Evolutionary conservation across 2,797 vertebrate genomes (phyloP).

Genomic region (Brotula barbata): DNA sequence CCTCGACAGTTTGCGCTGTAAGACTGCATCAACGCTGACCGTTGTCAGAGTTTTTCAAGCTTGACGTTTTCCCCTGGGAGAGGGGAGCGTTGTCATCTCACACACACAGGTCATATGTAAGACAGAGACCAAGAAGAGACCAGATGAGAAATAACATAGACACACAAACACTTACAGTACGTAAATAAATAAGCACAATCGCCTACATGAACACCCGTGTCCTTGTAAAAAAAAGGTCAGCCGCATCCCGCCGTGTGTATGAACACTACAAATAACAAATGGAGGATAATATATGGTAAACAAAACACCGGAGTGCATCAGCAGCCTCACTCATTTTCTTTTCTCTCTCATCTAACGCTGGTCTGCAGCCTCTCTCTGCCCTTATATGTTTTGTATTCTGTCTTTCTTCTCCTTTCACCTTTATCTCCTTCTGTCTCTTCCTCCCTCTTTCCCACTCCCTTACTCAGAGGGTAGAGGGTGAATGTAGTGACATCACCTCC

Average conservation of each 20-base stretch:
- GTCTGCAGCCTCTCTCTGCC: not conserved
- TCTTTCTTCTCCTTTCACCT: conserved; percentile 24
- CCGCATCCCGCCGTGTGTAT: conserved; percentile 42
- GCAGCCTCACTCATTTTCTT: conserved; percentile 5
- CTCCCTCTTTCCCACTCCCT: not conserved
- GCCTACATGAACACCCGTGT: not conserved
- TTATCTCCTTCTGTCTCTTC: conserved; percentile 17
- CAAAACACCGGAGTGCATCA: conserved; percentile 46
- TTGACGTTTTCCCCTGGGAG: too few species aligned
- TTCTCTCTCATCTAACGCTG: not conserved
- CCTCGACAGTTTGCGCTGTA: too few species aligned
- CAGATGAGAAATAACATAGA: too few species aligned
- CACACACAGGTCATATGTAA: not conserved
- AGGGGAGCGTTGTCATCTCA: too few species aligned
- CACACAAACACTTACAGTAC: too few species aligned
- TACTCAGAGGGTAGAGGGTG: conserved; percentile 37
- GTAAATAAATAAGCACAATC: not conserved
- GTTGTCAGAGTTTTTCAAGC: too few species aligned
- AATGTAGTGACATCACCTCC: conserved; percentile 66
- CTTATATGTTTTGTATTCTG: not conserved
- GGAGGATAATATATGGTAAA: conserved; percentile 57
- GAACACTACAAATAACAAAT: conserved; percentile 60
- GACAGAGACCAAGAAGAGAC: too few species aligned
- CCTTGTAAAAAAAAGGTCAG: conserved; percentile 34
- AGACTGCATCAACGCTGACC: too few species aligned